Evolutionary conservation across 1,140 invertebrate genomes (phyloP).

Genomic region (Camponotus vicinus): DNA sequence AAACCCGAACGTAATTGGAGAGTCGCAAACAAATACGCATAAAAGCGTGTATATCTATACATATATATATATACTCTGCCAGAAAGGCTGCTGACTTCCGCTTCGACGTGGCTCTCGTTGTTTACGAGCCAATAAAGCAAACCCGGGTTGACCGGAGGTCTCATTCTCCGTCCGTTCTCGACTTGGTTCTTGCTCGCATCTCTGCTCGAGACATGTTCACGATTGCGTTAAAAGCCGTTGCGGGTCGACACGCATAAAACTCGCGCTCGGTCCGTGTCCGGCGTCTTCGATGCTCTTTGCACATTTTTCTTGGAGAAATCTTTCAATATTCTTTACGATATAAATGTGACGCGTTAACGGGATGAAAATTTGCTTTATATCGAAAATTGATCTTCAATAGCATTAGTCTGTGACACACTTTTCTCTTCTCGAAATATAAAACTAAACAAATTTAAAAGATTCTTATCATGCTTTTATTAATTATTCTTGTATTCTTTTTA

Average conservation of each 20-base stretch:
- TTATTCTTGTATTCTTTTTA: neutral
- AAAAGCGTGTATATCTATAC: slow-evolving; percentile 6
- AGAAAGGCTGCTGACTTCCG: slow-evolving; percentile 73
- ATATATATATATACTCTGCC: neutral
- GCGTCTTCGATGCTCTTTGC: neutral
- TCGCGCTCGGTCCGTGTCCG: neutral
- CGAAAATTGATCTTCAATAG: slow-evolving; percentile 33
- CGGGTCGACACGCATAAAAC: slow-evolving; percentile 47
- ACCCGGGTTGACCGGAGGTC: slow-evolving; percentile 47
- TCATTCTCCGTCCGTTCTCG: neutral
- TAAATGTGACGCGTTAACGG: slow-evolving; percentile 49
- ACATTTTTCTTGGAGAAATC: neutral
- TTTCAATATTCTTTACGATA: slow-evolving; percentile 53
- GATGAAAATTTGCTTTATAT: slow-evolving; percentile 48
- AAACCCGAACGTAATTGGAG: slow-evolving; percentile 59
- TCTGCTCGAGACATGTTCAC: slow-evolving; percentile 43
- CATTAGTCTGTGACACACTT: slow-evolving; percentile 6
- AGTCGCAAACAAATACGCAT: slow-evolving; percentile 27
- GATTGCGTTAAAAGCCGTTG: slow-evolving; percentile 53
- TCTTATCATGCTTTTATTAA: no score
- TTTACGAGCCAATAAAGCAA: slow-evolving; percentile 81
- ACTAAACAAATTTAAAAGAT: slow-evolving; percentile 4
- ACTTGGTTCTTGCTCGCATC: neutral
- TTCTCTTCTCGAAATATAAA: slow-evolving; percentile 9
- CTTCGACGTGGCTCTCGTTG: slow-evolving; percentile 64